These are phyloP conservation scores for Holocentrus rufus DNA, from an alignment of 2,797 vertebrate genomes.

Conservation along the genomic window DNA sequence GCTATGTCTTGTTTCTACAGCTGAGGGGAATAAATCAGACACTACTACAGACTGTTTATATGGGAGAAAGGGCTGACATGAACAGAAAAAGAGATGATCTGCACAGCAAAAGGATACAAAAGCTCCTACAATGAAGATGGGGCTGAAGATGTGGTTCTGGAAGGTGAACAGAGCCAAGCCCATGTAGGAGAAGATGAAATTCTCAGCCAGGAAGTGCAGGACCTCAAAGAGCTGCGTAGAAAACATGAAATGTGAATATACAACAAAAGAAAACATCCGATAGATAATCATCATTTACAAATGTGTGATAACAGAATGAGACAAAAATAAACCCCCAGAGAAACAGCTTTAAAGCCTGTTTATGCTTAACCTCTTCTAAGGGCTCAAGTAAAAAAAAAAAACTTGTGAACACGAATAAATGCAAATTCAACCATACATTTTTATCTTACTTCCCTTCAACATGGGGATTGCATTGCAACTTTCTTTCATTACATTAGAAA, in stretches of 20 bases:
- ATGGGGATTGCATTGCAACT: background rate
- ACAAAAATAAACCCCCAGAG: background rate
- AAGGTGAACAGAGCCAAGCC: constrained; percentile 97
- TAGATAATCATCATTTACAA: constrained; percentile 1
- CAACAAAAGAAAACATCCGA: background rate
- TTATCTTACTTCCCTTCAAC: background rate
- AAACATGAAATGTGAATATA: constrained; percentile 15
- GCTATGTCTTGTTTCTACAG: constrained; percentile 9
- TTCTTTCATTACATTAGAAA: constrained; percentile 1
- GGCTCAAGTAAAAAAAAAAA: background rate
- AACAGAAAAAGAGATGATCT: background rate
- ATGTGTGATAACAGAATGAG: background rate
- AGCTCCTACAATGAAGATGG: constrained; percentile 93
- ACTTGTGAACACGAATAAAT: background rate
- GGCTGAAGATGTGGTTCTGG: constrained; percentile 98
- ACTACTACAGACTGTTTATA: too few species aligned
- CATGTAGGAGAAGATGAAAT: constrained; percentile 99
- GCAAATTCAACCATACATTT: background rate
- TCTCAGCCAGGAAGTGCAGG: constrained; percentile 96
- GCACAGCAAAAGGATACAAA: constrained; percentile 91
- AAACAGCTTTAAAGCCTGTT: background rate
- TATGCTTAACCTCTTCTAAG: background rate
- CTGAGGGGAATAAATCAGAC: background rate
- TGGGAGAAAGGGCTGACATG: background rate
- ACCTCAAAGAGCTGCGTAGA: constrained; percentile 81